Evolutionary conservation across 2,888 invertebrate genomes (phyloP).

Genomic region (Barypeithes pellucidus): DNA sequence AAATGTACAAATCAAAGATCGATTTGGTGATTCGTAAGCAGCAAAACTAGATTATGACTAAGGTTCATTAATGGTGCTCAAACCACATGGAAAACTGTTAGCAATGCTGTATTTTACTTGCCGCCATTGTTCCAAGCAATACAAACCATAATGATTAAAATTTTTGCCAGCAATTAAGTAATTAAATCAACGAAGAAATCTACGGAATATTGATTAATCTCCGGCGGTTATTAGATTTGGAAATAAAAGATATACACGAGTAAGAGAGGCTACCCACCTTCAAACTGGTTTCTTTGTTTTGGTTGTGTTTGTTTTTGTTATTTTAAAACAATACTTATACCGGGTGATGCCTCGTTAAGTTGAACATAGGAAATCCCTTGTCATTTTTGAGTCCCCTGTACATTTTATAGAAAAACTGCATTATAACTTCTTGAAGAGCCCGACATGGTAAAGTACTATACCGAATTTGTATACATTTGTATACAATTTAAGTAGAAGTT

Average conservation of each 20-base stretch:
- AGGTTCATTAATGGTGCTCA: constrained; percentile 37
- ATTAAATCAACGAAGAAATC: constrained; percentile 45
- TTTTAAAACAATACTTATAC: constrained; percentile 45
- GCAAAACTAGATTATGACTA: constrained; percentile 40
- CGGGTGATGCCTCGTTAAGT: too few relatives aligned
- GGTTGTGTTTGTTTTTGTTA: constrained; percentile 20
- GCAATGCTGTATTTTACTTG: constrained; percentile 35
- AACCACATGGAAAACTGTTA: constrained; percentile 35
- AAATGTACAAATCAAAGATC: constrained; percentile 30
- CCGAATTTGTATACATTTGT: too few relatives aligned
- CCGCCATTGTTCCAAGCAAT: constrained; percentile 37
- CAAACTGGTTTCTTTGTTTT: constrained; percentile 46
- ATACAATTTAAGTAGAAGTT: too few relatives aligned
- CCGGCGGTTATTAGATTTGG: constrained; percentile 38
- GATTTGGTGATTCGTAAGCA: constrained; percentile 24
- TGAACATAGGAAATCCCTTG: too few relatives aligned
- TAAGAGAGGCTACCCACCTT: constrained; percentile 24
- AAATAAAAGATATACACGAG: constrained; percentile 38
- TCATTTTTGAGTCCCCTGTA: too few relatives aligned
- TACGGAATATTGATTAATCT: constrained; percentile 49
- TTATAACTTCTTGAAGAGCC: too few relatives aligned
- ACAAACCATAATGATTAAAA: constrained; percentile 45
- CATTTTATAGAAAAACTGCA: too few relatives aligned
- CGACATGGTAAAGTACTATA: too few relatives aligned
- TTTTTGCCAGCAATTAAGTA: constrained; percentile 47